Conservation (phyloP, 2,797 vertebrate species). For the Bufotes viridis region DNA sequence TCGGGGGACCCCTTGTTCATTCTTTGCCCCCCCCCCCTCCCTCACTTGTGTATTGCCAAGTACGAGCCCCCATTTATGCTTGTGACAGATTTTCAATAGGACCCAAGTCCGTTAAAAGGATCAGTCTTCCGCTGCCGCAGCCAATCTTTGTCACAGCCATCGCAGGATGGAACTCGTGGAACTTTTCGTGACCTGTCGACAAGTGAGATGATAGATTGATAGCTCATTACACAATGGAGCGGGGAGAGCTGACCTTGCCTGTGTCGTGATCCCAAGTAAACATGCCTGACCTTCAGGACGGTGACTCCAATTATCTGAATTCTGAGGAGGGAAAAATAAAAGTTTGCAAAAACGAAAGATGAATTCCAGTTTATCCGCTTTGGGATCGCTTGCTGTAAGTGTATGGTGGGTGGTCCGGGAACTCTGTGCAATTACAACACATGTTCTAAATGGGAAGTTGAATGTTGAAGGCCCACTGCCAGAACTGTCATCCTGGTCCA, state of each 20-base stretch:
- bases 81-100: too few species aligned
- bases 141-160: not conserved
- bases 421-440: not conserved
- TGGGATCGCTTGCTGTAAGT: not conserved
- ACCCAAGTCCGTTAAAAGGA: not conserved
- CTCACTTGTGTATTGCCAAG: too few species aligned
- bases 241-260: not conserved
- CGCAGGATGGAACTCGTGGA: conserved; percentile 38
- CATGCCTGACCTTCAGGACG: not conserved
- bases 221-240: conserved; percentile 62
- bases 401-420: not conserved
- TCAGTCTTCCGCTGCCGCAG: not conserved
- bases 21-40: too few species aligned
- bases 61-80: too few species aligned
- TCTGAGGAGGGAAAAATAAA: not conserved
- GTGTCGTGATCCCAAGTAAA: conserved; percentile 11
- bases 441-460: too few species aligned
- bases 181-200: conserved; percentile 69
- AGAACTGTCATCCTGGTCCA: too few species aligned
- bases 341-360: not conserved
- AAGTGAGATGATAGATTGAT: conserved; percentile 66
- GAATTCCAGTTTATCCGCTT: not conserved
- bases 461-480: too few species aligned
- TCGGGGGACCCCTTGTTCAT: too few species aligned
- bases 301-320: not conserved